phyloP scores from a whole-genome alignment of 2,113 vertebrate genomes.

The Sphaerodactylus townsendi region DNA sequence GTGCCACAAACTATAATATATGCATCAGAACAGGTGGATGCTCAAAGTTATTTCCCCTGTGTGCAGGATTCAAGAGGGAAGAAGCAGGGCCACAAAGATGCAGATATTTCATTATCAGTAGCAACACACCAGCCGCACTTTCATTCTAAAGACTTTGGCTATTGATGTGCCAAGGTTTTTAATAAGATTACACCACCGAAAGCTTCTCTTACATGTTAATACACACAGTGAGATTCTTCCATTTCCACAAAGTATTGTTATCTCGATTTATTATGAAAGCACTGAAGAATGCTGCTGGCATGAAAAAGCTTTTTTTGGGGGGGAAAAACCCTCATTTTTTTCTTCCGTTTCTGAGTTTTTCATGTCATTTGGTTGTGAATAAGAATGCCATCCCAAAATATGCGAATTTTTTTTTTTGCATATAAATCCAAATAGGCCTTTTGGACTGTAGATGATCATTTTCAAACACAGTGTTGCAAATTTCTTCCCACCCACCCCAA shows the following conservation, averaged over 20 bases:
- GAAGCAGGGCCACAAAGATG: not conserved
- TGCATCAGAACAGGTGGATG: not conserved
- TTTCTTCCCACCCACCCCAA: not conserved
- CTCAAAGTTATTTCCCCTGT: not conserved
- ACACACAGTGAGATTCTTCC: not conserved
- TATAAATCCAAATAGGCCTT: not conserved
- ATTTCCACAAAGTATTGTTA: slow-evolving; percentile 9
- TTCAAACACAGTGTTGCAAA: not conserved
- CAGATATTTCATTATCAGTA: not conserved
- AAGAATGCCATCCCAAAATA: not conserved
- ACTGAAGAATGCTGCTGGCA: not conserved
- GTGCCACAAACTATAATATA: not conserved
- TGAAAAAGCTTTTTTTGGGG: not conserved
- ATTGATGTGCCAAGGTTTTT: not conserved
- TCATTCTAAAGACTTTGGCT: not conserved
- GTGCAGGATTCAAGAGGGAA: not conserved
- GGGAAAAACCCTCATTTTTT: not conserved
- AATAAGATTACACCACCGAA: not conserved
- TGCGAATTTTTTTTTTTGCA: not conserved
- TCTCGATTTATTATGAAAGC: not conserved
- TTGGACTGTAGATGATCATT: not conserved
- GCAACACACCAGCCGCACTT: not conserved
- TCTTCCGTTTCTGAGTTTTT: not conserved
- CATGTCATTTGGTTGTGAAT: not conserved
- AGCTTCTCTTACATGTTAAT: not conserved